A percentile compares a stretch with the other conserved stretches of the same genome.
These are phyloP conservation scores for Anthonomus grandis DNA, from an alignment of 1,140 invertebrate genomes.

Conservation along the genomic window DNA sequence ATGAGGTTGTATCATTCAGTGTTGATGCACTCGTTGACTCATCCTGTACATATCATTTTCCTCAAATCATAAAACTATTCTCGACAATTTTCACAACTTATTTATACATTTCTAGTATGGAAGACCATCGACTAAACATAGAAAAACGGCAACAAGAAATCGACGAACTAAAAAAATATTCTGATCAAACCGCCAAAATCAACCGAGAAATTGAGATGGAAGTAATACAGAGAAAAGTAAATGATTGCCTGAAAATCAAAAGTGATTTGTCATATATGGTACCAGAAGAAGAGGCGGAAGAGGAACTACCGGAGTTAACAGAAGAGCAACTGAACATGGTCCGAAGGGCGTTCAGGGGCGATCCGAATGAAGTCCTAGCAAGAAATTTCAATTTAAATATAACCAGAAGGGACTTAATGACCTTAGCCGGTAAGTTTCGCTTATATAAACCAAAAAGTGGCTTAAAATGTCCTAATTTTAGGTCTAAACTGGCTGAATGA, in stretches of 20 bases:
- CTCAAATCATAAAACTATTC: no score
- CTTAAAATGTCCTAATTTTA: no score
- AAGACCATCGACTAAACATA: constrained; percentile 31
- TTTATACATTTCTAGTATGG: constrained; percentile 33
- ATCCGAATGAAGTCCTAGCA: constrained; percentile 52
- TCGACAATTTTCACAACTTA: no score
- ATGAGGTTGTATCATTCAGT: no score
- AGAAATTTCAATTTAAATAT: constrained; percentile 63
- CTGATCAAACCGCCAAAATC: constrained; percentile 34
- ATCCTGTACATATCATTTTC: no score
- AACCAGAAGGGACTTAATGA: constrained; percentile 71
- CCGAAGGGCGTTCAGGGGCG: constrained; percentile 51
- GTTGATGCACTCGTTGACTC: no score
- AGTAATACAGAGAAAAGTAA: constrained; percentile 35
- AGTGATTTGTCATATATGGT: constrained; percentile 39
- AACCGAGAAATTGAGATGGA: constrained; percentile 40
- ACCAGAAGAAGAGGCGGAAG: constrained; percentile 46
- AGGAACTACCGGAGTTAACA: constrained; percentile 52
- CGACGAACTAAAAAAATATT: constrained; percentile 25
- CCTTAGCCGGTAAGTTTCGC: no score
- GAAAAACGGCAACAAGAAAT: constrained; percentile 35
- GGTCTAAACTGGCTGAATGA: constrained; percentile 94
- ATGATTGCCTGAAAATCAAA: constrained; percentile 40
- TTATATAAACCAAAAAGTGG: no score
- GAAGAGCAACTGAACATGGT: constrained; percentile 53